Conservation (phyloP, 2,888 invertebrate species). For the Drosophila borborema region DNA sequence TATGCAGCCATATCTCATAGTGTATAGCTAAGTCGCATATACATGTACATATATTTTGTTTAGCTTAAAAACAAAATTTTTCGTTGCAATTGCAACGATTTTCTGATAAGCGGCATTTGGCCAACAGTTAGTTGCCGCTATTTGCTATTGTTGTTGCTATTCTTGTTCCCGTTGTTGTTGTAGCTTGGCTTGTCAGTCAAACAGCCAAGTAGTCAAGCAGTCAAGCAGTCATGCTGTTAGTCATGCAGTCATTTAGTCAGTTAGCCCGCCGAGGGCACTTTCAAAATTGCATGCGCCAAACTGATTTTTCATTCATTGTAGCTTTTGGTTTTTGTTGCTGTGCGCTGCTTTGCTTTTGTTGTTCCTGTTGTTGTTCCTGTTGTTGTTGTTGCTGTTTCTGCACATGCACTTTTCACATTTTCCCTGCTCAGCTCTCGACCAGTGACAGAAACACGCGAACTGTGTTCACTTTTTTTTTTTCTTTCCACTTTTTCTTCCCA, state of each 20-base stretch:
- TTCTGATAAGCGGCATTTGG: constrained; percentile 47
- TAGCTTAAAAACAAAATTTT: constrained; percentile 1
- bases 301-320: constrained; percentile 81
- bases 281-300: constrained; percentile 75
- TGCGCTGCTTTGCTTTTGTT: constrained; percentile 1
- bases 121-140: constrained; percentile 16
- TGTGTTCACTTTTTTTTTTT: constrained; percentile 3
- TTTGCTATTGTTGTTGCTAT: constrained; percentile 23
- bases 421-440: constrained; percentile 59
- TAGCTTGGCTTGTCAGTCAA: constrained; percentile 52
- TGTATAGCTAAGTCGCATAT: constrained; percentile 15
- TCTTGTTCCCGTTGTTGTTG: constrained; percentile 5
- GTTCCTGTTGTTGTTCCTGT: constrained; percentile 19
- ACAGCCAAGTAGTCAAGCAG: constrained; percentile 42
- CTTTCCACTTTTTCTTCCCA: neutral
- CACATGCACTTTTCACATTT: constrained; percentile 57
- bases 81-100: constrained; percentile 43
- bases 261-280: constrained; percentile 64
- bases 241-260: constrained; percentile 48
- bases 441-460: constrained; percentile 70
- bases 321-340: constrained; percentile 49
- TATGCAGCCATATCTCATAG: neutral
- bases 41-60: neutral
- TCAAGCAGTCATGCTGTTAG: constrained; percentile 46
- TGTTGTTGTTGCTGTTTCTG: constrained; percentile 32